Base-by-base conservation (phyloP, 2,113 vertebrate genomes). In the Thalassoma bifasciatum region DNA sequence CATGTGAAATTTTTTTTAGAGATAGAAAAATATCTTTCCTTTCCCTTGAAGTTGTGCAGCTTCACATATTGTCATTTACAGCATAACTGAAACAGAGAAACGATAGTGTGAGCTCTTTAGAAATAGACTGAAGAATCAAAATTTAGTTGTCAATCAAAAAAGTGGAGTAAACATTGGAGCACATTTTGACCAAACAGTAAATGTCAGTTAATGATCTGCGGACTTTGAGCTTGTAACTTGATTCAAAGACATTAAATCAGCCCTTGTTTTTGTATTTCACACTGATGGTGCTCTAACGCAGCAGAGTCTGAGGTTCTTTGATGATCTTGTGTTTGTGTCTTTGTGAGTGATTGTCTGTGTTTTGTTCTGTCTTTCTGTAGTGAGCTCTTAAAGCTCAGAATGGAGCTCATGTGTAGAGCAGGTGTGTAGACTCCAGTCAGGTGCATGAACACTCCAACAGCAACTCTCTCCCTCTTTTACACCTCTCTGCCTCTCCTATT, bases 321-420 rank as follows among this genome's bases (percentile, higher is more conserved):
- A 86, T 89, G 88, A 91, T 92, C 92, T 90, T 91, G 86, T 91
- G 79, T 91, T 79, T 91, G 89, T 91, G 86, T 92, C 81, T 90
- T 87, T 92, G 86, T 91, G 89, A 89, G 92, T 93, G 92, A 94
- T 87, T 88, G 91, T 93, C 70, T 92, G 90, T 94, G 89, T 88
- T 92, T 82, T 93, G 90, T 92, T 93, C 86, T 93, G 89, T 91
- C 89, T 93, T 88, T 84, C 89, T 92, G 88, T 90, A 92, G 88
- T 95, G 90, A 94, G 93, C 91, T 92, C 88, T 93, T 93, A 92
- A 93, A 92, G 90, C 93, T 94, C 91, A 90, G 82, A 89, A 72
- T 81, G 91, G 89, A 92, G 86, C 87, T 92, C 89, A 89, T 93
- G 83, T 88, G 89, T 93, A 94, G 92, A 69, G 84, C 90, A 94